phyloP scores from a whole-genome alignment of 2,888 invertebrate genomes.

The Idaea biselata region DNA sequence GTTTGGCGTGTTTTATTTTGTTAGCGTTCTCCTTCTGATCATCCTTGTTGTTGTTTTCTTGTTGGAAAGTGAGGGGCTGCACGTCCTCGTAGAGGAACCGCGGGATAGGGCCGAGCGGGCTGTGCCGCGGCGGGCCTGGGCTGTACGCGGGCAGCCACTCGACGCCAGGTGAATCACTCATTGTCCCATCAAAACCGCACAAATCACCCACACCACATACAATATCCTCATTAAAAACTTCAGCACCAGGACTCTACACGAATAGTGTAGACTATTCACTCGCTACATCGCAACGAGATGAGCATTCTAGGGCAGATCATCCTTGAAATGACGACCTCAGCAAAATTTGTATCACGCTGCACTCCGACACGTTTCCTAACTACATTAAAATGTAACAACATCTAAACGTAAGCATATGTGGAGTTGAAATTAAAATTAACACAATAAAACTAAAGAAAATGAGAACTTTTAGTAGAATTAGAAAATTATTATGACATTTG shows the following conservation, averaged over 20 bases:
- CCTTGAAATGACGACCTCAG: conserved; percentile 70
- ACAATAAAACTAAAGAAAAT: conserved; percentile 70
- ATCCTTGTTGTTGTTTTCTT: conserved; percentile 75
- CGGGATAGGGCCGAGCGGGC: conserved; percentile 72
- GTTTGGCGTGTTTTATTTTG: conserved; percentile 79
- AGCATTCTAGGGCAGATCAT: conserved; percentile 72
- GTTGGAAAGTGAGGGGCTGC: conserved; percentile 62
- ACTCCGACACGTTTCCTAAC: conserved; percentile 33
- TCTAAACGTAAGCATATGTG: conserved; percentile 42
- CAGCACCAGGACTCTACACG: conserved; percentile 30
- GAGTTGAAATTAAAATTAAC: conserved; percentile 58
- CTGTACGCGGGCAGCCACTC: conserved; percentile 79
- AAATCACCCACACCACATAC: conserved; percentile 22
- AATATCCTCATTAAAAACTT: conserved; percentile 44
- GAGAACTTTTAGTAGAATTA: conserved; percentile 62
- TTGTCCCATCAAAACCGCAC: conserved; percentile 61
- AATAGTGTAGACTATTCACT: conserved; percentile 58
- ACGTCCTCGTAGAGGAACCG: conserved; percentile 75
- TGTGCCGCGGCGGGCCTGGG: conserved; percentile 76
- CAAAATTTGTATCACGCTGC: conserved; percentile 50
- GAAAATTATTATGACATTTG: conserved; percentile 81
- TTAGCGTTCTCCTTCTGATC: conserved; percentile 70
- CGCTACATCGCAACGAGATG: conserved; percentile 69
- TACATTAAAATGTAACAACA: conserved; percentile 46
- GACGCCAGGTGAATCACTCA: conserved; percentile 77